Evolutionary conservation across 2,113 vertebrate species (phyloP), one percentile per base, ranked within the genome.

Genomic region (Amphiprion ocellaris): DNA sequence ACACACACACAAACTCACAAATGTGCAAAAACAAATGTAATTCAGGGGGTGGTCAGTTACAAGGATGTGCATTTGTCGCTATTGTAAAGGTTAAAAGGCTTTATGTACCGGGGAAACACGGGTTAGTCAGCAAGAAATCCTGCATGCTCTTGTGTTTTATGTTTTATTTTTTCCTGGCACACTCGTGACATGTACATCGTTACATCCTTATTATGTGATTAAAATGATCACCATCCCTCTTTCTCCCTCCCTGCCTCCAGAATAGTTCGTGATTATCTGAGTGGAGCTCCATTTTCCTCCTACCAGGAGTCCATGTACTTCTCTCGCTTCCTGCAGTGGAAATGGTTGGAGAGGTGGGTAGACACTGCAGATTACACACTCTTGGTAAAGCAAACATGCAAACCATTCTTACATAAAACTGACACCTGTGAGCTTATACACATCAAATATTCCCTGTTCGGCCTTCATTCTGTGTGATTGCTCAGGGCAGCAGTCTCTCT

Each of bases 301-400:
- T 98, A 96, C 91, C 96, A 97, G 70, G 95, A 96, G 59, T 97
- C 96, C 72, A 87, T 95, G 80, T 96, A 96, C 91, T 98, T 97
- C 93, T 96, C 95, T 78, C 97, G 95, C 2, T 98, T 97, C 92
- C 93, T 98, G 80, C 97, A 97, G 87, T 98, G 97, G 97, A 98
- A 98, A 91, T 97, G 97, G 96, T 92, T 98, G 86, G 97, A 98
- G 93, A 96, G 96, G 97, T 98, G 94, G 80, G 95, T 88, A 63
- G 44, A 64, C 53, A 4, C 55, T 21, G 56, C 49, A 23, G 7
- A 72, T 55, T 54, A 65, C 46, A 68, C 24, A 61, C 71, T 52
- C 17, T 71, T 49, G 10, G 46, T 47, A 26, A 78, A 46, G 47
- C 59, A 56, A 30, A 71, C 53, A 23, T 63, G 62, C 30, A 58